These are phyloP conservation scores for Anthophora plumipes DNA, from an alignment of 2,888 invertebrate genomes.

Conservation along the genomic window DNA sequence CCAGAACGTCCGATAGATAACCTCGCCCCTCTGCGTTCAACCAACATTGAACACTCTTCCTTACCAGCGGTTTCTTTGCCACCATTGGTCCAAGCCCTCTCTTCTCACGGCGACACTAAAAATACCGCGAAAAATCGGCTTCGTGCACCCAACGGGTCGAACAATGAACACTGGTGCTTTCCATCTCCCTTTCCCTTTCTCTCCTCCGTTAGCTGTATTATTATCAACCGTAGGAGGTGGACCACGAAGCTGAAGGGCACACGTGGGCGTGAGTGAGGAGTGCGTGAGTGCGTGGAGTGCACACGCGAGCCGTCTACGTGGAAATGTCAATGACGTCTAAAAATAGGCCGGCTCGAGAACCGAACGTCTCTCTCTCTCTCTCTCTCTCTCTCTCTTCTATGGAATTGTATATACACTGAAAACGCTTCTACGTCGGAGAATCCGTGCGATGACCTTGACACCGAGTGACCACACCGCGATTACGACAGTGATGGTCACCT, in stretches of 20 bases:
- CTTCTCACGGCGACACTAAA: conserved; percentile 57
- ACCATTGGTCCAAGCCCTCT: not conserved
- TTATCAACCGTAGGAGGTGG: conserved; percentile 72
- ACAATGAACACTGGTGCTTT: conserved; percentile 70
- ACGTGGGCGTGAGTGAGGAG: conserved; percentile 70
- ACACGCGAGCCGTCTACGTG: conserved; percentile 64
- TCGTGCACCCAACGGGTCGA: conserved; percentile 53
- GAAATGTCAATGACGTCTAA: conserved; percentile 81
- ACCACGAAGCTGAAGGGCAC: conserved; percentile 72
- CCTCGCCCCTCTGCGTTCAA: not conserved
- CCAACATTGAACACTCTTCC: conserved; percentile 18
- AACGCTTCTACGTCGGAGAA: not conserved
- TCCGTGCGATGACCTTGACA: conserved; percentile 30
- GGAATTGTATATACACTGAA: conserved; percentile 58
- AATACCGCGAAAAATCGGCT: conserved; percentile 68
- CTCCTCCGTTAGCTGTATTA: conserved; percentile 56
- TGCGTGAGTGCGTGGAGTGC: conserved; percentile 45
- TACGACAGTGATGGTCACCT: conserved; percentile 22
- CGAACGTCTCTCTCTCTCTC: conserved; percentile 32
- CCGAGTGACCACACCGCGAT: not conserved
- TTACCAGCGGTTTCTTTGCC: not conserved
- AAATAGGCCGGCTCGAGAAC: conserved; percentile 66
- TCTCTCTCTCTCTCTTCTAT: conserved; percentile 2
- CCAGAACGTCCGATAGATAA: not conserved
- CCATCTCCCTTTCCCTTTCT: conserved; percentile 36